Base-by-base conservation (phyloP, 92 coral and sea anemone species). In the Epizoanthus fatuus region DNA sequence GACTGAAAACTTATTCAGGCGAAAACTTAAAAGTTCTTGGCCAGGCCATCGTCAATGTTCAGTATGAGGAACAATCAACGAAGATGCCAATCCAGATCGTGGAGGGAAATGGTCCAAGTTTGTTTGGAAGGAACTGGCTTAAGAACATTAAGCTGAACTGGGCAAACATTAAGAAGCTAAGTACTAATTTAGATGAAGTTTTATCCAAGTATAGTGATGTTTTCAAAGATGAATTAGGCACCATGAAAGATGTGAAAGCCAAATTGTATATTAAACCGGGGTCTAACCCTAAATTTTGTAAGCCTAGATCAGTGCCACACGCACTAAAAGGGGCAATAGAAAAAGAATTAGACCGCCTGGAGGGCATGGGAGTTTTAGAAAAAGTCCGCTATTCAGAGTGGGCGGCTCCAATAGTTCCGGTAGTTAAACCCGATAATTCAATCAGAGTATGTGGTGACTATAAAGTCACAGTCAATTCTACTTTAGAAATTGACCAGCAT, bases 381-480 rank as follows among this genome's bases (percentile, higher is more conserved):
- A 22, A 22, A 22, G 25, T 22, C 25, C 25, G 25, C 25, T 22
- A 22, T 22, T 22, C 25, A 22, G 90, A 89, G 39, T 85, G 79
- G 90, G 93, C 90, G 4, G 63, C 90, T n/a, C 89, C 85, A 89
- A 91, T 22, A 22, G 25, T 22, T 22, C 25, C 25, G 25, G 25
- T 22, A 22, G 25, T 22, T 22, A 22, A 22, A 73, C 81, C 87
- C 2, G 86, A 89, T 70, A 74, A 80, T 11, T 72, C 63, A 51
- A 80, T 74, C 77, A 22, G 25, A 22, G 25, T 22, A 22, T 22
- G 25, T 22, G 25, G 25, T 22, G 25, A 22, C 25, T 22, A 91
- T 74, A 91, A 87, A 66, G 91, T 81, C 1, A 87, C 94, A 22
- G 57, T 87, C 37, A 83, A 91, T 64, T 53, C 86, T 9, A 51